Conservation (phyloP, 2,888 invertebrate genomes). For the Conomelus anceps region DNA sequence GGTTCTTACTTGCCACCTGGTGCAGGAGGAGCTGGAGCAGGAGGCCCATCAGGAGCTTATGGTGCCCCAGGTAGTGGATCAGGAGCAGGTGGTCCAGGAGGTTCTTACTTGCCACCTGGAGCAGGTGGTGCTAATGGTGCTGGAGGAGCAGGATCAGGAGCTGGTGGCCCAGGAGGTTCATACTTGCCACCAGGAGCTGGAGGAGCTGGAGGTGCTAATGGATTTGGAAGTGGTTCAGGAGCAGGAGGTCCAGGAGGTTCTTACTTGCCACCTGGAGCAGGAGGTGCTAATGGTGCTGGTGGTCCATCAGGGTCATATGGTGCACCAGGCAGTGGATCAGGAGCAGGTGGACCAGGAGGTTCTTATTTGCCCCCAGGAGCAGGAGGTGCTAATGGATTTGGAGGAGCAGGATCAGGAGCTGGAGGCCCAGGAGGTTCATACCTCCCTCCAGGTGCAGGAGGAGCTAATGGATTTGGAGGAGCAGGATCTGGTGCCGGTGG, state of each 20-base stretch:
- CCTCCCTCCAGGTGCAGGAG: neutral
- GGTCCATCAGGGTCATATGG: neutral
- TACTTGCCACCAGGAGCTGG: neutral
- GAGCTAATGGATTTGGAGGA: neutral
- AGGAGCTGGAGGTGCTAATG: neutral
- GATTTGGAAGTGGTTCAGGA: neutral
- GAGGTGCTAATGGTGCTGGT: neutral
- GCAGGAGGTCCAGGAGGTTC: neutral
- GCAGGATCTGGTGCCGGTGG: neutral
- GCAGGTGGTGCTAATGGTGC: neutral
- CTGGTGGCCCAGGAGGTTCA: neutral
- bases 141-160: neutral
- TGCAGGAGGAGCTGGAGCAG: neutral
- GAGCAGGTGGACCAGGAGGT: slow-evolving; percentile 8
- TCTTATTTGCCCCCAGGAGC: neutral
- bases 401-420: neutral
- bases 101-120: neutral
- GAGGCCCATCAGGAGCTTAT: neutral
- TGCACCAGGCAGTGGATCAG: neutral
- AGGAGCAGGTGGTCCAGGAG: neutral
- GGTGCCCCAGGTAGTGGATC: neutral
- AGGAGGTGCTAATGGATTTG: neutral
- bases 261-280: neutral
- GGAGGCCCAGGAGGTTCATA: neutral
- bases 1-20: neutral